Evolutionary conservation across 2,797 vertebrate species (phyloP).

Genomic region (Bucorvus abyssinicus): DNA sequence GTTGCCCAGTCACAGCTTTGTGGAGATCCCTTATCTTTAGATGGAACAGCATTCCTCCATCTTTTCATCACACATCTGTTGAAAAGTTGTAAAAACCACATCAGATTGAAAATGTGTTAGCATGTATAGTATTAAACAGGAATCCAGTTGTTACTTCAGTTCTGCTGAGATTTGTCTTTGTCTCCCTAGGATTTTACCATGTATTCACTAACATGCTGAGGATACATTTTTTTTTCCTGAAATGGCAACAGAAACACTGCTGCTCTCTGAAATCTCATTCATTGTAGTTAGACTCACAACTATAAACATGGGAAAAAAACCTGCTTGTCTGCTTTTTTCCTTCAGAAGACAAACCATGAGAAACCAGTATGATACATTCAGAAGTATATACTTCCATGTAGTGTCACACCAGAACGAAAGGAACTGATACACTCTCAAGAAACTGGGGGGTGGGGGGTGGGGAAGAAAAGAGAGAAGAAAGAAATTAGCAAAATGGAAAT

Average conservation of each 20-base stretch:
- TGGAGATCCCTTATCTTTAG: not conserved
- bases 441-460: accelerated
- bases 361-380: not conserved
- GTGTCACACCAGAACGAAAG: not conserved
- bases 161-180: not conserved
- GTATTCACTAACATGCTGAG: conserved; percentile 21
- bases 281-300: not conserved
- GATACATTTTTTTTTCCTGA: conserved; percentile 15
- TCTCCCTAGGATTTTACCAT: not conserved
- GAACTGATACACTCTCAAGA: not conserved
- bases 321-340: not conserved
- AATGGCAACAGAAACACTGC: conserved; percentile 14
- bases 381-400: not conserved
- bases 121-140: not conserved
- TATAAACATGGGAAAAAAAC: not conserved
- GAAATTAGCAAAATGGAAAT: not conserved
- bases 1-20: not conserved
- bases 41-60: not conserved
- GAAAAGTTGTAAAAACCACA: not conserved
- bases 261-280: not conserved
- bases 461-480: not conserved
- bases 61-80: not conserved
- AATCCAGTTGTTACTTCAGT: not conserved
- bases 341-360: not conserved
- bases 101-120: not conserved